Evolutionary conservation across 2,888 invertebrate species (phyloP).

Genomic region (Meandrusa payeni): DNA sequence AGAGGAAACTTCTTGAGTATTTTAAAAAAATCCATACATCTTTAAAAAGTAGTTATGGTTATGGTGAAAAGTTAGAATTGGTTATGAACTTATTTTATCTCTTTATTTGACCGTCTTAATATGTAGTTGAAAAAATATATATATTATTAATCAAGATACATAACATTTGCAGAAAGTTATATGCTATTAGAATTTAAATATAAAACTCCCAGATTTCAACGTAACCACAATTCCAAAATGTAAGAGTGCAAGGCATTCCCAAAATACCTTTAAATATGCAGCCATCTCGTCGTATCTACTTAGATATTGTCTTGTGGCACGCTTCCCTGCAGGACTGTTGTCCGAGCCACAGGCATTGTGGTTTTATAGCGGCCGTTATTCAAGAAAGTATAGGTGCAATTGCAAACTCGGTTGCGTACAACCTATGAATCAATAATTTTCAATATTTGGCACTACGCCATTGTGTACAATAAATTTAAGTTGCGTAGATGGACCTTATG

Average conservation of each 20-base stretch:
- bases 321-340: constrained; percentile 60
- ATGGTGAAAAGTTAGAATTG: too few relatives aligned
- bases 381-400: constrained; percentile 64
- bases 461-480: constrained; percentile 35
- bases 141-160: too few relatives aligned
- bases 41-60: too few relatives aligned
- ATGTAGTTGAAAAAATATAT: too few relatives aligned
- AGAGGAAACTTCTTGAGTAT: too few relatives aligned
- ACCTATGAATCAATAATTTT: constrained; percentile 77
- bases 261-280: constrained; percentile 65
- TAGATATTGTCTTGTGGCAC: constrained; percentile 36
- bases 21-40: too few relatives aligned
- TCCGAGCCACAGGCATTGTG: constrained; percentile 44
- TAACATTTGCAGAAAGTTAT: too few relatives aligned
- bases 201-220: too few relatives aligned
- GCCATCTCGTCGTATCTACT: constrained; percentile 49
- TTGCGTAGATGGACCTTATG: constrained; percentile 15
- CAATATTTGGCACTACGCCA: constrained; percentile 64
- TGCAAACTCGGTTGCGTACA: constrained; percentile 63
- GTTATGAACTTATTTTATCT: too few relatives aligned
- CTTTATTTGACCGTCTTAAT: too few relatives aligned
- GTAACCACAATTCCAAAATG: background rate
- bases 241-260: constrained; percentile 22
- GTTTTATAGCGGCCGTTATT: constrained; percentile 67
- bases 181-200: too few relatives aligned